These are phyloP conservation scores for Crypturellus tataupa DNA, from an alignment of 2,797 vertebrate species.

Conservation along the genomic window DNA sequence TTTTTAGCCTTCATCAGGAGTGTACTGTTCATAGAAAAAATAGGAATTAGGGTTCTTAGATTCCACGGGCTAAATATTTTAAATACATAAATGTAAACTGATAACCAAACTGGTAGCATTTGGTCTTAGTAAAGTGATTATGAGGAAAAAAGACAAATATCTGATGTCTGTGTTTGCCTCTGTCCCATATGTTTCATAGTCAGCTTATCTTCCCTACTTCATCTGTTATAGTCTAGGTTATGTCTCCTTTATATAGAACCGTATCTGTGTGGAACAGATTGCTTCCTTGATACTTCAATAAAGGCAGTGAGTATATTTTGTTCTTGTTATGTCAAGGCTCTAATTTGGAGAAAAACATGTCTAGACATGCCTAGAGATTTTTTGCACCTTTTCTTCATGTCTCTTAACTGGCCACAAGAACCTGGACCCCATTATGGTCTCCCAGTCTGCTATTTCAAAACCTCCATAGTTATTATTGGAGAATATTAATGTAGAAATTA, in stretches of 20 bases:
- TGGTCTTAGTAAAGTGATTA: background rate
- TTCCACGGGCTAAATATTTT: background rate
- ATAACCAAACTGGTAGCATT: background rate
- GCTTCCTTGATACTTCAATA: background rate
- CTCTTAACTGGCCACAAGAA: background rate
- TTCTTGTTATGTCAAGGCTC: background rate
- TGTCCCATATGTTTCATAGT: too few relatives aligned
- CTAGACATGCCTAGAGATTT: background rate
- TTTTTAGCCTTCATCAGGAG: background rate
- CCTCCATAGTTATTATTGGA: background rate
- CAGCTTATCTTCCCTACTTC: background rate
- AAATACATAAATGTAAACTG: background rate
- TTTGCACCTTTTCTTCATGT: background rate
- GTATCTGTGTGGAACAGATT: background rate
- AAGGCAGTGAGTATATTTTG: background rate
- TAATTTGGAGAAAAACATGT: background rate
- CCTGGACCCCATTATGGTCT: background rate
- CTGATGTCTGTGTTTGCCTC: background rate
- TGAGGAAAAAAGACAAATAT: background rate
- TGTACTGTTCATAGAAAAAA: background rate
- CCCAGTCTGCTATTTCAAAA: background rate
- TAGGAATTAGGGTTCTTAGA: background rate
- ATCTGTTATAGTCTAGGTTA: background rate
- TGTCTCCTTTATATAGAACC: background rate
- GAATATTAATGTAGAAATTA: background rate